phyloP scores from a whole-genome alignment of 2,888 invertebrate genomes.

The Macrophya alboannulata region DNA sequence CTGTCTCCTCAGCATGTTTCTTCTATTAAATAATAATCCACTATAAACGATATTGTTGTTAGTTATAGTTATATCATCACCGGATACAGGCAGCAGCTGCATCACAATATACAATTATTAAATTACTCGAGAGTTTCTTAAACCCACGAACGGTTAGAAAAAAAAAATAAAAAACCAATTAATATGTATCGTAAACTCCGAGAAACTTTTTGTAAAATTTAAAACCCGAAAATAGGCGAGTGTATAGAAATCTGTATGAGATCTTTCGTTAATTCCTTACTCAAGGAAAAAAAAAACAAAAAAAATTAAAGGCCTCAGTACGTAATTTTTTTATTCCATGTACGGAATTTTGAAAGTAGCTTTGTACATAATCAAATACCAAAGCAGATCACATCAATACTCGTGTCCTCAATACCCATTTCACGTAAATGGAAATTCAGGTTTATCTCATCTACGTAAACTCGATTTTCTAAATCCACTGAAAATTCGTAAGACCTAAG shows the following conservation, averaged over 20 bases:
- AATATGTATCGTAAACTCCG: too few relatives aligned
- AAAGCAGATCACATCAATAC: slow-evolving; percentile 1
- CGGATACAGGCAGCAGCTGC: background rate
- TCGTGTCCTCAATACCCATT: background rate
- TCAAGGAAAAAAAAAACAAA: background rate
- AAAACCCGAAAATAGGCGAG: too few relatives aligned
- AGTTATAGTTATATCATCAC: background rate
- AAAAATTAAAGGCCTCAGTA: background rate
- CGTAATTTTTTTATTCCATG: background rate
- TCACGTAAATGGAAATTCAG: background rate
- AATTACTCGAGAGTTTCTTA: background rate
- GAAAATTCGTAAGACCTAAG: background rate
- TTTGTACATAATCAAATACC: background rate
- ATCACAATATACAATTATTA: background rate
- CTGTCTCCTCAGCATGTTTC: background rate
- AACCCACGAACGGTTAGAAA: background rate
- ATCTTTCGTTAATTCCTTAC: too few relatives aligned
- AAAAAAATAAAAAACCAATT: background rate
- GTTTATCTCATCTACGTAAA: background rate
- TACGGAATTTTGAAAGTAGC: background rate
- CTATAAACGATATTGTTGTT: background rate
- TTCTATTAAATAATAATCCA: background rate
- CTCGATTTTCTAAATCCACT: background rate
- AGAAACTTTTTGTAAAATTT: too few relatives aligned
- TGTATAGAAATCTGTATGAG: too few relatives aligned